A percentile compares a stretch with the other conserved stretches of the same genome.
phyloP scores from a whole-genome alignment of 2,888 invertebrate genomes.

The Hypomecis punctinalis region DNA sequence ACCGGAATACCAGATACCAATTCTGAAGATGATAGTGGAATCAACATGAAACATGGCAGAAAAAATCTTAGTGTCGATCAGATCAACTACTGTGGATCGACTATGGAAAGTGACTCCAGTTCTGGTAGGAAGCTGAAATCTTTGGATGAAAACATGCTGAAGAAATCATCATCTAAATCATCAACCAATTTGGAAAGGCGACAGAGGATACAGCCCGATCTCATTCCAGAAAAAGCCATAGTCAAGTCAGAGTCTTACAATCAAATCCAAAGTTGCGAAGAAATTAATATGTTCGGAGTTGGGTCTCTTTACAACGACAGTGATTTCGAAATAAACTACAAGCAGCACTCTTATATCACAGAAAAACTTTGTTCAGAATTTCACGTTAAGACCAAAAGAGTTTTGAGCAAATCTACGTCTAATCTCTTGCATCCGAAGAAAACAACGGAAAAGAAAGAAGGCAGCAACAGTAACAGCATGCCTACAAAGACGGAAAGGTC shows the following conservation, averaged over 20 bases:
- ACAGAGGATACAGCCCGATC: constrained; percentile 81
- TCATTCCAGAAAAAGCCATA: constrained; percentile 81
- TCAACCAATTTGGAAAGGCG: constrained; percentile 79
- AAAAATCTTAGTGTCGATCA: constrained; percentile 82
- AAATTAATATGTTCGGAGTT: constrained; percentile 83
- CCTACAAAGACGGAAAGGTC: constrained; percentile 78
- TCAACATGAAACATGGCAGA: constrained; percentile 78
- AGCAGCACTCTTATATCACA: constrained; percentile 88
- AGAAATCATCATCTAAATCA: constrained; percentile 76
- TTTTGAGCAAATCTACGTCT: constrained; percentile 87
- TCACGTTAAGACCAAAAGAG: constrained; percentile 88
- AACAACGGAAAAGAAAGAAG: constrained; percentile 78
- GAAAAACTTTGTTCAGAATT: constrained; percentile 89
- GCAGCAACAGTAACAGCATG: constrained; percentile 80
- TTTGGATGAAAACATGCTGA: constrained; percentile 80
- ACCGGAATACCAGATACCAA: constrained; percentile 81
- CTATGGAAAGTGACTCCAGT: constrained; percentile 80
- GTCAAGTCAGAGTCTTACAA: constrained; percentile 81
- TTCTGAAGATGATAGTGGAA: constrained; percentile 73
- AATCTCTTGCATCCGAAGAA: constrained; percentile 86
- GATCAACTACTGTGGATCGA: constrained; percentile 80
- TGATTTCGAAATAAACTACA: constrained; percentile 82
- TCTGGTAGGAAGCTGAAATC: constrained; percentile 80
- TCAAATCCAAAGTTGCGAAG: constrained; percentile 83
- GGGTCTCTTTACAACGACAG: constrained; percentile 84